Evolutionary conservation across 2,113 vertebrate species (phyloP), one percentile per base, ranked within the genome.

Genomic region (Cinclus mexicanus): DNA sequence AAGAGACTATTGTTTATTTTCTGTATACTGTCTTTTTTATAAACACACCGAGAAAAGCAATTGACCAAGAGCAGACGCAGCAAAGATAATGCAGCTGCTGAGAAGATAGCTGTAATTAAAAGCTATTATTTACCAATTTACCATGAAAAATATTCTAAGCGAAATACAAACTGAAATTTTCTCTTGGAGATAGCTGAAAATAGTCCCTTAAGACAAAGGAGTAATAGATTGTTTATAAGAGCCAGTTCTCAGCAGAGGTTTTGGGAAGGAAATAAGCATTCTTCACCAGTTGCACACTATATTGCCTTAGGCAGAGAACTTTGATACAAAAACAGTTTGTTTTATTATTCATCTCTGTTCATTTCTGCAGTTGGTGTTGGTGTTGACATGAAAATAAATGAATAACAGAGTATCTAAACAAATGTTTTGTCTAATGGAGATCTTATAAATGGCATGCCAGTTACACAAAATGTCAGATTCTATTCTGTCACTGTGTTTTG

Each of bases 211-310:
- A 92, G 79, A 94, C 93, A 95, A 96, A 96, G 49, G 18, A 90
- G 37, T 83, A 88, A 55, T 75, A 63, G 44, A 50, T 75, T 94
- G 93, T 96, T 97, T 97, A 86, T 93, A 94, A 94, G 68, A 90
- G 68, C 35, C 61, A 9, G 68, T 95, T 95, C 92, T 92, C 94
- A 97, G 92, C 60, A 90, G 90, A 95, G 94, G 95, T 95, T 96
- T 96, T 96, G 93, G 95, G 95, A 97, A 96, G 93, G 93, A 97
- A 97, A 94, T 87, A 94, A 93, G 90, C 96, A 97, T 97, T 97
- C 95, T 92, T 97, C 95, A 97, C 90, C 79, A 96, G 93, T 96
- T 96, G 94, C 95, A 96, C 94, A 97, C 90, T 81, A 86, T 96
- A 96, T 93, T 97, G 96, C 95, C 95, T 96, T 94, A 94, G 96